Evolutionary conservation across 2,888 invertebrate species (phyloP).

Genomic region (Drosophila histrio): DNA sequence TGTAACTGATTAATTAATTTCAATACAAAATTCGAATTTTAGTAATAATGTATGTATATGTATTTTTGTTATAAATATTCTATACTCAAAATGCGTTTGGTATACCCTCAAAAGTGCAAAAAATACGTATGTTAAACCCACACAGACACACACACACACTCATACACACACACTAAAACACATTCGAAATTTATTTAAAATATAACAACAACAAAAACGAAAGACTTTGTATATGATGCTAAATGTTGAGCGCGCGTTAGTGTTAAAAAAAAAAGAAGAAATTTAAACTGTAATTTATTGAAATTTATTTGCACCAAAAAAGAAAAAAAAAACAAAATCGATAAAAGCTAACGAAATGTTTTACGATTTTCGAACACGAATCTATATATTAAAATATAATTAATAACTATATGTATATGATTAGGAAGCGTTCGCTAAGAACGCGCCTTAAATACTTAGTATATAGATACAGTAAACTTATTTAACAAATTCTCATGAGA

Average conservation of each 20-base stretch:
- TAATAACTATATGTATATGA: constrained; percentile 42
- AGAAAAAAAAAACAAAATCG: constrained; percentile 40
- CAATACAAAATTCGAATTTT: constrained; percentile 50
- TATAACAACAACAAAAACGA: constrained; percentile 55
- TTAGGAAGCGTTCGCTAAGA: constrained; percentile 51
- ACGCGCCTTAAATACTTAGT: constrained; percentile 61
- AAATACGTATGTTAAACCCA: constrained; percentile 51
- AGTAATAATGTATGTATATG: constrained; percentile 53
- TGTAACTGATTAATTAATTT: constrained; percentile 32
- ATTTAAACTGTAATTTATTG: constrained; percentile 67
- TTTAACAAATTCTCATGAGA: constrained; percentile 37
- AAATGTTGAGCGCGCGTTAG: constrained; percentile 60
- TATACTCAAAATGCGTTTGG: constrained; percentile 56
- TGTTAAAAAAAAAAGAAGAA: constrained; percentile 42
- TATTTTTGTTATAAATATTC: constrained; percentile 32
- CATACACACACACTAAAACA: constrained; percentile 17
- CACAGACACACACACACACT: constrained; percentile 11
- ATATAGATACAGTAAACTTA: constrained; percentile 44
- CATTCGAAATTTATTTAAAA: constrained; percentile 67
- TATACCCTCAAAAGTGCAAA: constrained; percentile 57
- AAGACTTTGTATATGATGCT: constrained; percentile 78
- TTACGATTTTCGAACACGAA: constrained; percentile 70
- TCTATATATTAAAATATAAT: constrained; percentile 48
- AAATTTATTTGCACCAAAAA: constrained; percentile 75
- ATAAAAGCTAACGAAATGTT: constrained; percentile 48